Evolutionary conservation across 2,113 vertebrate species (phyloP), one percentile per base, ranked within the genome.

Genomic region (Nasalis larvatus): DNA sequence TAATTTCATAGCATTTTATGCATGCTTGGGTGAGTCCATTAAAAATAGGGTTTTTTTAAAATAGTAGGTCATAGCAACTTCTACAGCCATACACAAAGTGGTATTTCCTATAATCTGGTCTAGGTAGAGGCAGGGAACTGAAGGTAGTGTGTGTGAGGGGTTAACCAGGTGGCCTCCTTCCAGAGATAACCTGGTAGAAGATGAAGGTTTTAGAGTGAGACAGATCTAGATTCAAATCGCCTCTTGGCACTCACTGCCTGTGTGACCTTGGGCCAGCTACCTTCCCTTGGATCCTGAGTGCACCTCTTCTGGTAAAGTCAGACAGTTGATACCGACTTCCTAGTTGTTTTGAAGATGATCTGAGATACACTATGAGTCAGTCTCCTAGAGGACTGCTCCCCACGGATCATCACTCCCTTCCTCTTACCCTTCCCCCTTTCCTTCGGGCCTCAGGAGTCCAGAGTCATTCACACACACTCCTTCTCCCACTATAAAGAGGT

Each of bases 1-100:
- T 92, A 96, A 93, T 40, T 94, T 23, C 94, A 74, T 91, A 47
- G 21, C 18, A 37, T 93, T 96, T 96, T 96, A 91, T 91, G 30
- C 35, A 77, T 12, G 63, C n/a, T 96, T 13, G 25, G 68, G 32
- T 86, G 58, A 86, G 74, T 35, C 40, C 97, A 92, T 92, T 82
- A 93, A 89, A 83, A 83, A 52, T 40, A 56, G 35, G 27, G 21
- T 86, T 86, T 86, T 86, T 87, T 82, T 0, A 68, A 52, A 82
- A 76, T 93, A 68, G 73, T 20, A 86, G 47, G 78, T 27, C 32
- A 8, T 27, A 69, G 40, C 54, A 71, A 47, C 17, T 96, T 85
- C 54, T 30, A 0, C 6, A 21, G 66, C 21, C 17, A 30, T 68
- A 42, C 2, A 0, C 42, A 17, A 86, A 66, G 20, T 9, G 12